Evolutionary conservation across 1,140 invertebrate species (phyloP).

Genomic region (Drosophila fuyamai): DNA sequence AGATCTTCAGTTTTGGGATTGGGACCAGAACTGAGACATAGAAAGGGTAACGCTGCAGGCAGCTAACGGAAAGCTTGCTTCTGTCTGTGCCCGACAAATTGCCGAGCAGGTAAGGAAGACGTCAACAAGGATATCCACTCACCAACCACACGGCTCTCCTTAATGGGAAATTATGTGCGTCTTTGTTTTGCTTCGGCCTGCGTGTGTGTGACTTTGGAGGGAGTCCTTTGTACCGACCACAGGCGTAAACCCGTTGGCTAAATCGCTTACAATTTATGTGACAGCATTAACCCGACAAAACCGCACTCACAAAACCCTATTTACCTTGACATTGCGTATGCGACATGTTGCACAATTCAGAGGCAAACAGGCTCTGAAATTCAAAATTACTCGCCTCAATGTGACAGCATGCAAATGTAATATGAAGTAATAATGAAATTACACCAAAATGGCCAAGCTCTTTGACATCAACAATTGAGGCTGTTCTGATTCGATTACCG

Average conservation of each 20-base stretch:
- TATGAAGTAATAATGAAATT: slow-evolving; percentile 60
- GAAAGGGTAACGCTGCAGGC: background rate
- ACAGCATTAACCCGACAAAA: slow-evolving; percentile 42
- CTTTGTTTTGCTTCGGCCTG: slow-evolving; percentile 35
- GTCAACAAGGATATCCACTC: slow-evolving; percentile 24
- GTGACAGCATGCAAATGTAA: slow-evolving; percentile 48
- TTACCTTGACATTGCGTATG: slow-evolving; percentile 38
- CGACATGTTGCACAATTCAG: slow-evolving; percentile 43
- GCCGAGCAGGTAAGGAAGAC: slow-evolving; percentile 11
- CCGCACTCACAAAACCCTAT: slow-evolving; percentile 2
- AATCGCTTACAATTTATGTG: slow-evolving; percentile 50
- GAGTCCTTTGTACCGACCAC: slow-evolving; percentile 30
- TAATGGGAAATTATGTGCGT: slow-evolving; percentile 36
- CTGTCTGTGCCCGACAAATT: slow-evolving; percentile 35
- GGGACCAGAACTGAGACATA: background rate
- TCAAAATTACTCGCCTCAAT: slow-evolving; percentile 16
- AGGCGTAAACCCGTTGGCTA: slow-evolving; percentile 27
- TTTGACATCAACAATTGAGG: slow-evolving; percentile 23
- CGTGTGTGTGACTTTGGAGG: slow-evolving; percentile 10
- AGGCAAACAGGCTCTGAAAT: slow-evolving; percentile 53
- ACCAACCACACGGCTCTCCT: slow-evolving; percentile 11
- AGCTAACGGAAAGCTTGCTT: slow-evolving; percentile 39
- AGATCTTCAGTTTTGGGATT: too few species aligned
- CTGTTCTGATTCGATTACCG: slow-evolving; percentile 37
- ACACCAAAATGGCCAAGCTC: slow-evolving; percentile 28